Conservation (phyloP, 2,113 vertebrate species). For the Trinectes maculatus region DNA sequence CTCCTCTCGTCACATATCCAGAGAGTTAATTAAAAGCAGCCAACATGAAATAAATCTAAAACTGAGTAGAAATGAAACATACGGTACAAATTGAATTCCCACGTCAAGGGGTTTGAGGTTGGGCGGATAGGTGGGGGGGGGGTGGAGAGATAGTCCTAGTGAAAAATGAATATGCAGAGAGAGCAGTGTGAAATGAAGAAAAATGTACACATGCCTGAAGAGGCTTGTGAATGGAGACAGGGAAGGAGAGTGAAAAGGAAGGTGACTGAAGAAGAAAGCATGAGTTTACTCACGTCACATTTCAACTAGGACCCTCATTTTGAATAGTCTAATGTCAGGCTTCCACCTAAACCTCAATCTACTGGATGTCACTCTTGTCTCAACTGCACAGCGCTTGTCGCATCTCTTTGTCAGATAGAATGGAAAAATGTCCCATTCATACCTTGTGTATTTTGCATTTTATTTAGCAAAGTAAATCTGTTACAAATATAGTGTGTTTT, state of each 20-base stretch:
- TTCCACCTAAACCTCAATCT: not conserved
- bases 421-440: too few species aligned
- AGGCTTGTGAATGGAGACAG: slow-evolving; percentile 14
- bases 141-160: slow-evolving; percentile 36
- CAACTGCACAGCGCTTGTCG: slow-evolving; percentile 4
- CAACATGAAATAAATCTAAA: slow-evolving; percentile 96
- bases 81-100: slow-evolving; percentile 93
- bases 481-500: too few species aligned
- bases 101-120: slow-evolving; percentile 79
- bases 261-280: slow-evolving; percentile 12
- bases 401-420: too few species aligned
- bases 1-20: slow-evolving; percentile 87
- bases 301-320: not conserved
- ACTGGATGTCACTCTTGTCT: not conserved
- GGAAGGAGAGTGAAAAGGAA: not conserved
- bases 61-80: slow-evolving; percentile 92
- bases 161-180: slow-evolving; percentile 64
- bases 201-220: slow-evolving; percentile 45
- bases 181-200: slow-evolving; percentile 56
- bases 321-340: not conserved
- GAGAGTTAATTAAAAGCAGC: slow-evolving; percentile 97
- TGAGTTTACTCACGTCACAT: slow-evolving; percentile 2
- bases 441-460: too few species aligned
- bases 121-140: slow-evolving; percentile 29
- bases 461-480: too few species aligned